Base-by-base conservation (phyloP, 2,888 invertebrate species). In the Dysmachus trigonus region DNA sequence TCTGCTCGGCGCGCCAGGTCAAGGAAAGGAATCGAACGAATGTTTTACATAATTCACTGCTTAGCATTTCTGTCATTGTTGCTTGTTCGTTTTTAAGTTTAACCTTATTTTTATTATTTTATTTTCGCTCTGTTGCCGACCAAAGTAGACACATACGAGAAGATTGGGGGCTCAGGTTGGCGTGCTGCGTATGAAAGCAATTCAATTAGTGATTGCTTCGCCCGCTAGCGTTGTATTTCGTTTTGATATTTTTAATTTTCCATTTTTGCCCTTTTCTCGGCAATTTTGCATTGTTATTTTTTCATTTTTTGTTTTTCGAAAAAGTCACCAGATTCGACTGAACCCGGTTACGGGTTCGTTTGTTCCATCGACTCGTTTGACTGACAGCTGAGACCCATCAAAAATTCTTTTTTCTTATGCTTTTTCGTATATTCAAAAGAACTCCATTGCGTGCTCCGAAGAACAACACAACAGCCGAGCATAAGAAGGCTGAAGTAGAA, bases 251-350 rank as follows among this genome's bases (percentile, higher is more conserved):
- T 83, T 83, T 83, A 83, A 83, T 72, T 83, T 83, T 83, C 72
- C 83, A 72, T 41, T 83, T 82, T 83, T 83, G 83, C 83, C 83
- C 83, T 83, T 83, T 83, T 83, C 83, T 83, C 83, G 41, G 83
- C 83, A 83, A 38, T 83, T 83, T 38, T 72, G 30, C 72, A 2
- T 31, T 3, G 31, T 38, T 35, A 7, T 35, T 35, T 3, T 1
- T 38, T 10, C 10, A 10, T 0, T 35, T 35, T 1, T 38, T 1
- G 71, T n/a, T 83, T 30, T 82, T 83, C 62, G 38, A 71, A n/a
- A 35, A 38, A 38, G 18, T 41, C 41, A 15, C 13, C 22, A 18
- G 62, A 72, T 38, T 83, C 71, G 18, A 51, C 18, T 35, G 38
- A 83, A 27, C n/a, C 15, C 83, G 30, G 72, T 72, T 38, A 72